A percentile compares a stretch with the other conserved stretches of the same genome.
Evolutionary conservation across 2,113 vertebrate genomes (phyloP).

Genomic region (Hepsetus odoe): DNA sequence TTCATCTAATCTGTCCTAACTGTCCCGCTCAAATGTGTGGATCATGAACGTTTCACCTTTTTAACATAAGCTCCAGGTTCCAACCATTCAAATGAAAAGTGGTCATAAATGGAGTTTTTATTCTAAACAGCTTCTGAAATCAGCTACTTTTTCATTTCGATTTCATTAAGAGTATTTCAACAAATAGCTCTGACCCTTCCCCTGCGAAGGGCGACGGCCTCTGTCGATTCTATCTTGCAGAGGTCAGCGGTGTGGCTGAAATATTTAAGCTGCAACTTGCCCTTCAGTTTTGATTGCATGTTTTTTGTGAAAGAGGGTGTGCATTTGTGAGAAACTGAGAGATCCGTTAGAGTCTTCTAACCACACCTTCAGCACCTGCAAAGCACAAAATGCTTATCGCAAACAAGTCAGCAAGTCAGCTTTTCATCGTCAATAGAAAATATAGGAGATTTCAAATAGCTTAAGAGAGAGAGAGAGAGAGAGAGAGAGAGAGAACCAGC

Average conservation of each 20-base stretch:
- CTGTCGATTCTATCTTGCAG: too few relatives aligned
- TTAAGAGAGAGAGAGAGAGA: not conserved
- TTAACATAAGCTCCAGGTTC: too few relatives aligned
- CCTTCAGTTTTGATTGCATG: constrained; percentile 6
- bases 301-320: constrained; percentile 20
- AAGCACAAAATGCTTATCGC: not conserved
- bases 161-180: too few relatives aligned
- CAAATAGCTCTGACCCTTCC: too few relatives aligned
- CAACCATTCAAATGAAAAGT: too few relatives aligned
- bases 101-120: too few relatives aligned
- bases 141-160: too few relatives aligned
- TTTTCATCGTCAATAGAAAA: constrained; percentile 9
- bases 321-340: constrained; percentile 37
- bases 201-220: too few relatives aligned
- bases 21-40: too few relatives aligned
- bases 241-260: not conserved
- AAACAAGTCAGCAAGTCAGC: not conserved
- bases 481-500: not conserved
- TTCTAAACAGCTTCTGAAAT: too few relatives aligned
- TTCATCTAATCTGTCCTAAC: too few relatives aligned
- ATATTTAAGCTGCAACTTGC: not conserved
- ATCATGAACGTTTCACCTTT: too few relatives aligned
- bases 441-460: not conserved
- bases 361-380: constrained; percentile 44
- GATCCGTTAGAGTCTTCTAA: constrained; percentile 30